These are phyloP conservation scores for Nannoperca obscura DNA, from an alignment of 2,797 vertebrate species.

Conservation along the genomic window DNA sequence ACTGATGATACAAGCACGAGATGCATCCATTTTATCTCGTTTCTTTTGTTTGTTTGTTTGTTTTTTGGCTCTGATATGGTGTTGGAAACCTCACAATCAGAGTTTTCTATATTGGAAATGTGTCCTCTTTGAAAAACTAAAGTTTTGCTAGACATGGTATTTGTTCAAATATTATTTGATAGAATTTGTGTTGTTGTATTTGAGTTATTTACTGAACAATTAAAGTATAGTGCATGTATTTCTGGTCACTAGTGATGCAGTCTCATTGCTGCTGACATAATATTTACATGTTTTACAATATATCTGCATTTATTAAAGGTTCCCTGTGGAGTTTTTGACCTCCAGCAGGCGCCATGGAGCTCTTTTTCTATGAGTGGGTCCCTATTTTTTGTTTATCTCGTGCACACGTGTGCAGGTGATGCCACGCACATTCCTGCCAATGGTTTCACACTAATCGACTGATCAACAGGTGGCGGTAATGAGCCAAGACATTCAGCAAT, in stretches of 20 bases:
- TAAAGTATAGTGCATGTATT: not conserved
- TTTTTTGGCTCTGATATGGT: not conserved
- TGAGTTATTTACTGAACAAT: conserved; percentile 17
- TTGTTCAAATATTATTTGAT: conserved; percentile 81
- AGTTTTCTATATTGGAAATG: not conserved
- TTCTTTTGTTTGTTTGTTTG: not conserved
- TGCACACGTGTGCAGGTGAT: not conserved
- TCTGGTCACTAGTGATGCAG: not conserved
- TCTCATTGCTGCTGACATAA: not conserved
- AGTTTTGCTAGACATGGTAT: not conserved
- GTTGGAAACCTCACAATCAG: not conserved
- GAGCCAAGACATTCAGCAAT: not conserved
- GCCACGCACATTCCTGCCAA: not conserved
- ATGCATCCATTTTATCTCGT: not conserved
- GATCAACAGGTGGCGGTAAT: not conserved
- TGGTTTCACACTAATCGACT: not conserved
- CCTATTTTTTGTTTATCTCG: not conserved
- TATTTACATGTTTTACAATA: not conserved
- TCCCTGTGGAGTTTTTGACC: not conserved
- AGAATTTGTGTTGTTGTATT: conserved; percentile 53
- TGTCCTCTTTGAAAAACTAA: not conserved
- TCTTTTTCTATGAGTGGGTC: not conserved
- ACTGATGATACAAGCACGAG: conserved; percentile 4
- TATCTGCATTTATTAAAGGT: not conserved
- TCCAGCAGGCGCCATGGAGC: not conserved